These are phyloP conservation scores for Trichacis sp. DNA, from an alignment of 2,888 invertebrate species.

Conservation along the genomic window DNA sequence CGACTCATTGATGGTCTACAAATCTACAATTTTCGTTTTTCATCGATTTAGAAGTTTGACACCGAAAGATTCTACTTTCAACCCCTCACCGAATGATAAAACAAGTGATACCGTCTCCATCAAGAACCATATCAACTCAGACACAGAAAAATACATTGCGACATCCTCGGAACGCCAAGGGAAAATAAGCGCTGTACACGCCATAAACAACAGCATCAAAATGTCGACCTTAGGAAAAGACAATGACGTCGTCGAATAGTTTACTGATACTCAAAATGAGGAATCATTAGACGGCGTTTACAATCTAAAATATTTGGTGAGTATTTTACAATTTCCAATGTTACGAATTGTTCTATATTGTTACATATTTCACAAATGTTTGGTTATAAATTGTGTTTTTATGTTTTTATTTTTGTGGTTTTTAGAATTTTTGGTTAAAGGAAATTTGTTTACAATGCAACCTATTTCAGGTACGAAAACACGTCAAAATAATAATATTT, in stretches of 20 bases:
- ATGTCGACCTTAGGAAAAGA: constrained; percentile 79
- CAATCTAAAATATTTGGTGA: constrained; percentile 82
- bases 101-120: constrained; percentile 82
- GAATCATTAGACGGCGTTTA: constrained; percentile 85
- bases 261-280: constrained; percentile 84
- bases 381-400: too few species aligned
- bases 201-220: constrained; percentile 57
- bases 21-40: constrained; percentile 73
- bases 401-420: too few species aligned
- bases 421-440: too few species aligned
- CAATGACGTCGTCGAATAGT: constrained; percentile 85
- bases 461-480: too few species aligned
- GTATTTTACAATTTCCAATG: constrained; percentile 69
- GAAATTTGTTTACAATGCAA: too few species aligned
- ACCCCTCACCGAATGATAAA: constrained; percentile 79
- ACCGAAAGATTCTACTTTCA: constrained; percentile 84
- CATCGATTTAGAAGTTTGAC: constrained; percentile 85
- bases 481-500: too few species aligned
- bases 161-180: constrained; percentile 76
- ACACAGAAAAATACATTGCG: constrained; percentile 88
- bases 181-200: constrained; percentile 73
- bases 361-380: too few species aligned
- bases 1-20: constrained; percentile 60
- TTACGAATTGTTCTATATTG: constrained; percentile 66
- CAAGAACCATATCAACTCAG: constrained; percentile 87